Evolutionary conservation across 2,888 invertebrate genomes (phyloP).

Genomic region (Orthosia incerta): DNA sequence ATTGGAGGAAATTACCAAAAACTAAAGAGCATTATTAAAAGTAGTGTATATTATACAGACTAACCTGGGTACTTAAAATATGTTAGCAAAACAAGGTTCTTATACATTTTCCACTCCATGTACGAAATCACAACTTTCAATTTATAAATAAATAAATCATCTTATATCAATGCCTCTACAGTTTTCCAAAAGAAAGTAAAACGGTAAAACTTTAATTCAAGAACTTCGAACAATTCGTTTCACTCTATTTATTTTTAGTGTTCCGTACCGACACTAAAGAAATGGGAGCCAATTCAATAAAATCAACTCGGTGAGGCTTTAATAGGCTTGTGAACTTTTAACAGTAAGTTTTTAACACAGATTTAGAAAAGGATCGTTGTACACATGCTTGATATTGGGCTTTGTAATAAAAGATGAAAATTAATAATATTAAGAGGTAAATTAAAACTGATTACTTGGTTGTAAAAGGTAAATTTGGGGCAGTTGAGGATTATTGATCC

Average conservation of each 20-base stretch:
- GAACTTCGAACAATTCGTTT: slow-evolving; percentile 33
- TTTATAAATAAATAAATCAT: neutral
- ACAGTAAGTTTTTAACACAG: slow-evolving; percentile 1
- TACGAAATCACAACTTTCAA: neutral
- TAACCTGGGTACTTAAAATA: too few species aligned
- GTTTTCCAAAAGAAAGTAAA: slow-evolving; percentile 7
- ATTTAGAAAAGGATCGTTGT: neutral
- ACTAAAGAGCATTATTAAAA: neutral
- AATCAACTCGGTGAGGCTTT: slow-evolving; percentile 22
- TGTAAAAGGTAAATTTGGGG: too few species aligned
- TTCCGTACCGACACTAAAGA: slow-evolving; percentile 17
- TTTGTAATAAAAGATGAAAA: too few species aligned
- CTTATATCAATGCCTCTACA: slow-evolving; percentile 15
- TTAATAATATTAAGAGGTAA: too few species aligned
- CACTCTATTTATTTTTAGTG: slow-evolving; percentile 37
- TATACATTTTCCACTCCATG: neutral
- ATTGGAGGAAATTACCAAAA: neutral
- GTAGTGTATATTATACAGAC: too few species aligned
- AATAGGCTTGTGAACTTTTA: slow-evolving; percentile 15
- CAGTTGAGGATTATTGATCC: too few species aligned
- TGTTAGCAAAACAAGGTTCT: too few species aligned
- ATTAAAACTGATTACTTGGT: too few species aligned
- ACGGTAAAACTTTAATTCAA: slow-evolving; percentile 18
- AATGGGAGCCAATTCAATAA: slow-evolving; percentile 29
- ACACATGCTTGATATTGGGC: neutral